Evolutionary conservation across 2,888 invertebrate species (phyloP).

Genomic region (Crepidodera aurea): DNA sequence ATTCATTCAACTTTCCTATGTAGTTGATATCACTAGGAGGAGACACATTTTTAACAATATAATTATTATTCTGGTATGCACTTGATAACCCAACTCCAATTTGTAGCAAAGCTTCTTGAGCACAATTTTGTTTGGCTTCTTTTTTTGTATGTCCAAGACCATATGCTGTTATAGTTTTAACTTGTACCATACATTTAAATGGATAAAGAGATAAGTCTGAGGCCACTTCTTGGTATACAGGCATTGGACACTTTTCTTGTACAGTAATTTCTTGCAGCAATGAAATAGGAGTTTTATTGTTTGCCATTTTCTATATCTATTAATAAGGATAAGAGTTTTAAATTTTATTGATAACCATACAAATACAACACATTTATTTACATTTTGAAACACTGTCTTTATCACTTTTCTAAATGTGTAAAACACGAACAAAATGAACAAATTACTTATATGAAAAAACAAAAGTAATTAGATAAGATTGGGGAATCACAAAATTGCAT

Average conservation of each 20-base stretch:
- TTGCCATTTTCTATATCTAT: not conserved
- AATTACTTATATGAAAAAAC: too few species aligned
- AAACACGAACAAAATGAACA: too few species aligned
- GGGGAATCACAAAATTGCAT: too few species aligned
- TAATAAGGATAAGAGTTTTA: too few species aligned
- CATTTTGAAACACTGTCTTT: too few species aligned
- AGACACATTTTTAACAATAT: not conserved
- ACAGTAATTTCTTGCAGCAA: constrained; percentile 40
- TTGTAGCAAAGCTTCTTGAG: constrained; percentile 32
- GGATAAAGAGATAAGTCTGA: constrained; percentile 20
- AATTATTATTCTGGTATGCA: not conserved
- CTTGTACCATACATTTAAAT: constrained; percentile 34
- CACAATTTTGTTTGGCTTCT: constrained; percentile 42
- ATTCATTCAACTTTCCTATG: constrained; percentile 41
- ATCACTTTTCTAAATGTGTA: too few species aligned
- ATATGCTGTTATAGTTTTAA: constrained; percentile 17
- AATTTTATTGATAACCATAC: too few species aligned
- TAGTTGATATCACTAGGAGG: constrained; percentile 25
- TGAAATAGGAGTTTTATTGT: constrained; percentile 41
- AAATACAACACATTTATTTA: too few species aligned
- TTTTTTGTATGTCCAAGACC: constrained; percentile 41
- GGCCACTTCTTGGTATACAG: constrained; percentile 29
- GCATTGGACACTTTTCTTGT: constrained; percentile 14
- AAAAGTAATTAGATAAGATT: too few species aligned
- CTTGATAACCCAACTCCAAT: not conserved